Evolutionary conservation across 2,888 invertebrate species (phyloP).

Genomic region (Drosophila ustulata): DNA sequence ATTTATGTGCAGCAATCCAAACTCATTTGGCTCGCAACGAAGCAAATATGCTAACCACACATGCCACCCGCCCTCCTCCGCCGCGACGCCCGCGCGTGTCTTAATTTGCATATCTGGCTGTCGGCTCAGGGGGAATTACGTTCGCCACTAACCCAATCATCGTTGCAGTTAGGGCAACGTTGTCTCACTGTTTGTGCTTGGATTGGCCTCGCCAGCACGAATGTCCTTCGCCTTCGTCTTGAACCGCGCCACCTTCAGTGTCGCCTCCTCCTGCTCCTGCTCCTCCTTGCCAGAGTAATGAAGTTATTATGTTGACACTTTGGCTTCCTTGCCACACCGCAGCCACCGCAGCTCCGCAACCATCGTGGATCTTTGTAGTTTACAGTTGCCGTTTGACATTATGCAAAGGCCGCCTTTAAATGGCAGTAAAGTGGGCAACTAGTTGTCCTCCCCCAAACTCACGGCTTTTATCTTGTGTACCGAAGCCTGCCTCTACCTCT

Average conservation of each 20-base stretch:
- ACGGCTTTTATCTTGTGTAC: slow-evolving; percentile 5
- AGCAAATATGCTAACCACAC: slow-evolving; percentile 53
- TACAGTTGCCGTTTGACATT: slow-evolving; percentile 44
- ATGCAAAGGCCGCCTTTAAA: slow-evolving; percentile 47
- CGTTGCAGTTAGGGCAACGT: slow-evolving; percentile 46
- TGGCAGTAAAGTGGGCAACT: slow-evolving; percentile 27
- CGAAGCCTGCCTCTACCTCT: slow-evolving; percentile 1
- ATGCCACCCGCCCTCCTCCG: not conserved
- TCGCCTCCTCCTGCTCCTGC: too few relatives aligned
- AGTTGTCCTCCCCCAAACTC: slow-evolving; percentile 8
- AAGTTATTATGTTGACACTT: slow-evolving; percentile 81
- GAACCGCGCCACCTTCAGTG: slow-evolving; percentile 28
- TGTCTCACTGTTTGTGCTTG: slow-evolving; percentile 56
- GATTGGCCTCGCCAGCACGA: slow-evolving; percentile 53
- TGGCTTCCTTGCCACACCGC: slow-evolving; percentile 45
- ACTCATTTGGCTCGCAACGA: slow-evolving; percentile 68
- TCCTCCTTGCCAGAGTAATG: slow-evolving; percentile 57
- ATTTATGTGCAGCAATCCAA: slow-evolving; percentile 68
- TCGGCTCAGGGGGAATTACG: not conserved
- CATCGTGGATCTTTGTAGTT: slow-evolving; percentile 63
- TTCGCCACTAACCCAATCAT: slow-evolving; percentile 26
- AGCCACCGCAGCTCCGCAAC: slow-evolving; percentile 31
- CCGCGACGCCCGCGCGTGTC: not conserved
- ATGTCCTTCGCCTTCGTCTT: slow-evolving; percentile 16
- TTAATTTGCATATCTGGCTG: slow-evolving; percentile 41